Conservation (phyloP, 2,888 invertebrate genomes). For the Thalpophila matura region DNA sequence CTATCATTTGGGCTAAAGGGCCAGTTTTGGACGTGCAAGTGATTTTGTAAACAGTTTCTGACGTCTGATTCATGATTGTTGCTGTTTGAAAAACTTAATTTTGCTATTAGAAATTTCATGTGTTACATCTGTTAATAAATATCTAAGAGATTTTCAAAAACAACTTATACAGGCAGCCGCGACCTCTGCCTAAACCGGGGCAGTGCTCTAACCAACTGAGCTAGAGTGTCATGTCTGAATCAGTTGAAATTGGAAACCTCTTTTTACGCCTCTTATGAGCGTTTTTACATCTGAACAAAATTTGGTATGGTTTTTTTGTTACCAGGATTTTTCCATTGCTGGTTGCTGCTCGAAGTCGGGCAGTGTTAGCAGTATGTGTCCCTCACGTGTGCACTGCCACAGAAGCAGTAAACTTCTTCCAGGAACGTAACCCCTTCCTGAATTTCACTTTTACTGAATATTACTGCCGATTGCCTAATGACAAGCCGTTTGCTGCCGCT, state of each 20-base stretch:
- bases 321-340: slow-evolving; percentile 67
- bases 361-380: slow-evolving; percentile 70
- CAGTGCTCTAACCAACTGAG: no score
- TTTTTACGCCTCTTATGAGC: no score
- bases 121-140: no score
- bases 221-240: no score
- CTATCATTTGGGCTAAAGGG: background rate
- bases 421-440: slow-evolving; percentile 51
- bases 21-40: background rate
- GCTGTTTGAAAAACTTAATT: background rate
- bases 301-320: slow-evolving; percentile 11
- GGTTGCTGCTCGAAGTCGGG: slow-evolving; percentile 28
- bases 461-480: slow-evolving; percentile 77
- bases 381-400: slow-evolving; percentile 72
- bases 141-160: no score
- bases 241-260: no score
- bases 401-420: slow-evolving; percentile 68
- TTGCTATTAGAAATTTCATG: background rate
- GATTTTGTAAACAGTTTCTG: background rate
- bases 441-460: slow-evolving; percentile 70
- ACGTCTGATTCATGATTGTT: background rate
- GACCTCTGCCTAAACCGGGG: no score
- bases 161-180: no score
- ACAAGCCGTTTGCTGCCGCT: slow-evolving; percentile 73
- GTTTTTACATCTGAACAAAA: no score